Conservation (phyloP, 2,113 vertebrate species). For the Dissostichus mawsoni region DNA sequence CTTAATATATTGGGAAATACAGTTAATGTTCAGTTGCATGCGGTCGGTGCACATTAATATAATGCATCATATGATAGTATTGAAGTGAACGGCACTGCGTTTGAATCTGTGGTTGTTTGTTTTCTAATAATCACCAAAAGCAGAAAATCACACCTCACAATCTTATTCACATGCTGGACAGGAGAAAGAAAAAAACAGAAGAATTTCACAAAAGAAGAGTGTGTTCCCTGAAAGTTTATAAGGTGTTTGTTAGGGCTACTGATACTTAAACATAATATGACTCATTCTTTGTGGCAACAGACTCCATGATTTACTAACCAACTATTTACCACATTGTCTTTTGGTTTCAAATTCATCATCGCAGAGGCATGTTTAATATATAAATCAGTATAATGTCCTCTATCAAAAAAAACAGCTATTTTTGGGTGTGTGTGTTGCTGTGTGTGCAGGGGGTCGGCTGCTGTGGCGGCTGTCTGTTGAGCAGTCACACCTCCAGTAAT, state of each 20-base stretch:
- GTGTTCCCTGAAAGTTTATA: not conserved
- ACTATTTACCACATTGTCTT: constrained; percentile 12
- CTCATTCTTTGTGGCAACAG: not conserved
- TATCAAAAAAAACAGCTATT: not conserved
- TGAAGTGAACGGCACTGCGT: not conserved
- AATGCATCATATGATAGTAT: not conserved
- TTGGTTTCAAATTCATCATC: constrained; percentile 5
- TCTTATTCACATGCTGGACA: not conserved
- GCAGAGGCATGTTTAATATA: constrained; percentile 25
- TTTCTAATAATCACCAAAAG: not conserved
- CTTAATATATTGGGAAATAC: not conserved
- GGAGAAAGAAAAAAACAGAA: not conserved
- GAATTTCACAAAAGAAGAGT: not conserved
- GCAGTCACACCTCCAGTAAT: constrained; percentile 84
- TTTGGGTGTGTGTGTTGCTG: constrained; percentile 59
- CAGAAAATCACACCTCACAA: not conserved
- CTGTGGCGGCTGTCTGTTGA: constrained; percentile 77
- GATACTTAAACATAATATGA: not conserved
- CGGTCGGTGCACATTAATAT: not conserved
- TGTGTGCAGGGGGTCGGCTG: constrained; percentile 80
- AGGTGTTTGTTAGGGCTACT: constrained; percentile 6
- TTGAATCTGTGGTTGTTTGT: not conserved
- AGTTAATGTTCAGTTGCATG: constrained; percentile 8
- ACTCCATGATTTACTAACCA: not conserved
- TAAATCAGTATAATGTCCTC: not conserved